Evolutionary conservation across 2,888 invertebrate genomes (phyloP), one percentile per base, ranked within the genome.

Genomic region (Tenthredo distinguenda): DNA sequence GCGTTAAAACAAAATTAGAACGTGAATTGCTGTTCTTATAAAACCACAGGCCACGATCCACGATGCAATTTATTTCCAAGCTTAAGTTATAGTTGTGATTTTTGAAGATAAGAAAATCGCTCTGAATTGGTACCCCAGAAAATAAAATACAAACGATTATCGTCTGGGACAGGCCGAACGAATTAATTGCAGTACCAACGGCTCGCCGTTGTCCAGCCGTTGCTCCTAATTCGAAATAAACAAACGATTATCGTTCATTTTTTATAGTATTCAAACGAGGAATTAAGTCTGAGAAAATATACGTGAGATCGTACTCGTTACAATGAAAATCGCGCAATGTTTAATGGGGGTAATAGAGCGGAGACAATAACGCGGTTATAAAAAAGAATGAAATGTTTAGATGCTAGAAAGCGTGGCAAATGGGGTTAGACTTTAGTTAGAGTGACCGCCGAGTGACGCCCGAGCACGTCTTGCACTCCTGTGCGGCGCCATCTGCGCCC

Each of bases 401-500:
- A 91, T 92, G 91, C 92, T 92, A 92, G 93, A 92, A 93, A 92
- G 92, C 92, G 92, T 93, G 93, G 93, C 93, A 91, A 93, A 93
- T 92, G 92, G 90, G 91, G 90, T 89, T 90, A 87, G 88, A 86
- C 87, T 87, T 87, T 89, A 86, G 72, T 43, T 87, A 87, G 43
- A 79, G 84, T 87, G 86, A 86, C 87, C 87, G 86, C 31, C 50
- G 62, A 37, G 55, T 18, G 50, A 77, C 55, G 77, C 18, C 31
- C 12, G 26, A 21, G 74, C 26, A 68, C 55, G 55, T 50, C 76
- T 85, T 84, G 77, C 85, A 76, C 62, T 84, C 71, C 83, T 76
- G 55, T 40, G 65, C 77, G 55, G 77, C 77, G 55, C 77, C 77
- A 77, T 85, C 77, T 77, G 21, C 74, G 34, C 74, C 84, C 68